A percentile compares a stretch with the other conserved stretches of the same genome.
These are phyloP conservation scores for Gallinago media DNA, from an alignment of 2,113 vertebrate species.

Conservation along the genomic window DNA sequence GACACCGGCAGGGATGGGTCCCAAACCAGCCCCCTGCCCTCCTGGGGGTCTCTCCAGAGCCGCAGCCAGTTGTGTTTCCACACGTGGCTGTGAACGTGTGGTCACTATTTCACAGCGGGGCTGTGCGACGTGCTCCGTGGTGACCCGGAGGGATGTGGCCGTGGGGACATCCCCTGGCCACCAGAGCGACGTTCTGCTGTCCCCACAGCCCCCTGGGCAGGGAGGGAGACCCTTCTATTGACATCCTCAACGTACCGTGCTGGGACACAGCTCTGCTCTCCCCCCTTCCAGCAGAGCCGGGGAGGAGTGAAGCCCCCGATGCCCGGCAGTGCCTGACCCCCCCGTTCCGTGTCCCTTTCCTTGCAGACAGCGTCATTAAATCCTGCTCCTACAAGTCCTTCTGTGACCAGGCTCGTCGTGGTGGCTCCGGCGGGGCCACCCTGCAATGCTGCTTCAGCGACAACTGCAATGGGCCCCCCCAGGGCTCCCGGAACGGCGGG, in stretches of 20 bases:
- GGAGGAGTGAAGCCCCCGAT: fast-evolving
- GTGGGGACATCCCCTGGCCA: neutral
- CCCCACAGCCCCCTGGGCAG: fast-evolving
- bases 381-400: constrained; percentile 87
- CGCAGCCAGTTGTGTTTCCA: fast-evolving
- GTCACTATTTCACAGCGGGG: neutral
- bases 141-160: neutral
- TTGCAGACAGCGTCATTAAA: constrained; percentile 84
- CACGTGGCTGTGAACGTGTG: fast-evolving
- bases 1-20: fast-evolving
- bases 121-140: fast-evolving
- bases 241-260: fast-evolving
- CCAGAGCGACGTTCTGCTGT: fast-evolving
- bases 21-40: fast-evolving
- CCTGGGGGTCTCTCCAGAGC: fast-evolving
- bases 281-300: too few species aligned
- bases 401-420: constrained; percentile 80
- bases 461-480: constrained; percentile 83
- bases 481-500: constrained; percentile 51
- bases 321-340: neutral
- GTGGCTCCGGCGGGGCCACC: constrained; percentile 70
- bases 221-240: neutral
- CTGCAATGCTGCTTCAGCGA: constrained; percentile 84
- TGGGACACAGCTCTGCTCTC: fast-evolving
- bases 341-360: neutral